Evolutionary conservation across 2,797 vertebrate species (phyloP).

Genomic region (Propithecus perrieri): DNA sequence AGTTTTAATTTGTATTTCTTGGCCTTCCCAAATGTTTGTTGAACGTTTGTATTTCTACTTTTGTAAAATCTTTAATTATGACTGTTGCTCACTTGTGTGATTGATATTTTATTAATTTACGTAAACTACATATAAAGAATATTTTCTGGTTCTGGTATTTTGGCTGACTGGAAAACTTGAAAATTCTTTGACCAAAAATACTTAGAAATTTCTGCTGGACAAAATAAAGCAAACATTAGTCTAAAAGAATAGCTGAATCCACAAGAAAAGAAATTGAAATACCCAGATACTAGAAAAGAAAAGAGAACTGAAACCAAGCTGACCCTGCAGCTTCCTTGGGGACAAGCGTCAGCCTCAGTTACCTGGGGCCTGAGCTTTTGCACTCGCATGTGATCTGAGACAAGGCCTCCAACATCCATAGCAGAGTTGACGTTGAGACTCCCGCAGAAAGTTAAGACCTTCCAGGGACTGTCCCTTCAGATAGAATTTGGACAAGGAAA

Average conservation of each 20-base stretch:
- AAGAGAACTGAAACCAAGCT: conserved; percentile 73
- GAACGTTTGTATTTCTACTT: background rate
- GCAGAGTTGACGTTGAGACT: background rate
- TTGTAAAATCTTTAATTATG: conserved; percentile 43
- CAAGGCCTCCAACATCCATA: too few relatives aligned
- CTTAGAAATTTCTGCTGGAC: conserved; percentile 59
- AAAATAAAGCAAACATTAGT: conserved; percentile 53
- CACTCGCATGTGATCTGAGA: background rate
- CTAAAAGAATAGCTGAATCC: conserved; percentile 74
- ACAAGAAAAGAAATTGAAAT: conserved; percentile 70
- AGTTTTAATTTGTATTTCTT: conserved; percentile 24
- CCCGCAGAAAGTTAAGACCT: background rate
- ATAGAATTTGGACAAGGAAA: background rate
- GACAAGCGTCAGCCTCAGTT: background rate
- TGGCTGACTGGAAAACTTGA: conserved; percentile 62
- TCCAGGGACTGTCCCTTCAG: background rate
- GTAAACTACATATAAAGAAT: conserved; percentile 12
- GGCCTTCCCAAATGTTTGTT: background rate
- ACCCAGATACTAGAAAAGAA: conserved; percentile 64
- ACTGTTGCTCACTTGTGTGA: background rate
- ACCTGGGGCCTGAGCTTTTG: background rate
- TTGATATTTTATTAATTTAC: conserved; percentile 21
- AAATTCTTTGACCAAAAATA: conserved; percentile 53
- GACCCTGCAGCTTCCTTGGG: conserved; percentile 16
- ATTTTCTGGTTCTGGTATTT: conserved; percentile 53